Base-by-base conservation (phyloP, 2,888 invertebrate genomes). In the Tillus elongatus region DNA sequence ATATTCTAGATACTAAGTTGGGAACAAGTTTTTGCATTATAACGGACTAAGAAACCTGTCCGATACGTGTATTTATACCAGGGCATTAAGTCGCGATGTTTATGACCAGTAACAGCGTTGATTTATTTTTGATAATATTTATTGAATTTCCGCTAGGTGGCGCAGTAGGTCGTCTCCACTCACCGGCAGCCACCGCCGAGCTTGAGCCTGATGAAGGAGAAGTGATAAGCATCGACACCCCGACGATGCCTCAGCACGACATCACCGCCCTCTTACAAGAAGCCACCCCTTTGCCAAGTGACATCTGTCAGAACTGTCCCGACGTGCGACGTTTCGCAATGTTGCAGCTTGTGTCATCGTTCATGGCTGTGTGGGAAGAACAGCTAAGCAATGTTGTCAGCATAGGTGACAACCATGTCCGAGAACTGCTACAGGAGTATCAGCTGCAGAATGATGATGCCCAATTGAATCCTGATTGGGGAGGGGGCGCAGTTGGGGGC, bases 141-240 rank as follows among this genome's bases (percentile, higher is more conserved):
- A n/a, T n/a, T n/a, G n/a, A n/a, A n/a, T n/a, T n/a, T n/a, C n/a
- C n/a, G n/a, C n/a, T n/a, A 57, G 70, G 69, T 27, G 73, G 73
- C 6, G 73, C 74, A 4, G 71, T 73, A 0, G 77, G 76, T 1
- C 63, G 68, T n/a, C 57, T 74, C 13, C 69, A 72, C 47, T 69
- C 72, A 1, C 70, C 72, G 1, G 71, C 71, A 30, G 78, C 82
- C 3, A 79, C 78, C 1, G 88, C 88, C 0, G 87, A 87, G 61
- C 75, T 88, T n/a, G 88, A 88, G 60, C 83, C 81, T 1, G 80
- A 84, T 49, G 86, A 86, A 54, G 79, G 80, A 1, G 85, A 84
- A 54, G 72, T 83, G 4, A 80, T 87, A 0, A 74, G 75, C 24
- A 81, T 84, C 11, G 88, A 88, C 49, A 78, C 82, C 0, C 85